These are phyloP conservation scores for Scalopus aquaticus DNA, from an alignment of 2,113 vertebrate genomes.

Conservation along the genomic window DNA sequence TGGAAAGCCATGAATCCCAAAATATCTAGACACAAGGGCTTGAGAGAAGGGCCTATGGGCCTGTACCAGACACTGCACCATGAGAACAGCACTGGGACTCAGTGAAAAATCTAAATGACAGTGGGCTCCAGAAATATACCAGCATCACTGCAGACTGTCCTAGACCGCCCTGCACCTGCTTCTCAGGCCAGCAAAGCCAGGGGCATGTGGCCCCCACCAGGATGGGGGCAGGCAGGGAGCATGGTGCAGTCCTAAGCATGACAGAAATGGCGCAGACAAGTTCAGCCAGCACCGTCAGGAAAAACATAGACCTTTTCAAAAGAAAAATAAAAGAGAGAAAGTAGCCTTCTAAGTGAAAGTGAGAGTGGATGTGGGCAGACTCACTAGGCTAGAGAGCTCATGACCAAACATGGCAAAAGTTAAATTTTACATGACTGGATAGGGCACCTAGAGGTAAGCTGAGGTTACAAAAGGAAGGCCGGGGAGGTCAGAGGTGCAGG, in stretches of 20 bases:
- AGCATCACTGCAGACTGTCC: not conserved
- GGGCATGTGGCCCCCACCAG: not conserved
- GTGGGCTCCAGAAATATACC: not conserved
- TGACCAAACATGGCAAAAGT: not conserved
- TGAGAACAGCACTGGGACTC: not conserved
- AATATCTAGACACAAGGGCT: not conserved
- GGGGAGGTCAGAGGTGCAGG: not conserved
- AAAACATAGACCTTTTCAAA: not conserved
- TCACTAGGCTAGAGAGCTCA: not conserved
- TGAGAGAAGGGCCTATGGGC: not conserved
- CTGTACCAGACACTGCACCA: not conserved
- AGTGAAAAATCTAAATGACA: not conserved
- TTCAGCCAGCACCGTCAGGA: not conserved
- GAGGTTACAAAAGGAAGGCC: not conserved
- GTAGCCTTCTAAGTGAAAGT: too few species aligned
- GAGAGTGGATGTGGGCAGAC: not conserved
- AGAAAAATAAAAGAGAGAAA: not conserved
- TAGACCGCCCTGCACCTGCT: accelerated
- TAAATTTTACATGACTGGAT: accelerated
- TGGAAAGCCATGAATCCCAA: not conserved
- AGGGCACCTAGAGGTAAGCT: not conserved
- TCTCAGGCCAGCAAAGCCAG: not conserved
- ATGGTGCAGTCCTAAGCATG: not conserved
- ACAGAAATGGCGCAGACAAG: not conserved
- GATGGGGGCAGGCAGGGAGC: not conserved